These are phyloP conservation scores for Pantelozetes paolii DNA, from an alignment of 2,888 invertebrate species.

Conservation along the genomic window DNA sequence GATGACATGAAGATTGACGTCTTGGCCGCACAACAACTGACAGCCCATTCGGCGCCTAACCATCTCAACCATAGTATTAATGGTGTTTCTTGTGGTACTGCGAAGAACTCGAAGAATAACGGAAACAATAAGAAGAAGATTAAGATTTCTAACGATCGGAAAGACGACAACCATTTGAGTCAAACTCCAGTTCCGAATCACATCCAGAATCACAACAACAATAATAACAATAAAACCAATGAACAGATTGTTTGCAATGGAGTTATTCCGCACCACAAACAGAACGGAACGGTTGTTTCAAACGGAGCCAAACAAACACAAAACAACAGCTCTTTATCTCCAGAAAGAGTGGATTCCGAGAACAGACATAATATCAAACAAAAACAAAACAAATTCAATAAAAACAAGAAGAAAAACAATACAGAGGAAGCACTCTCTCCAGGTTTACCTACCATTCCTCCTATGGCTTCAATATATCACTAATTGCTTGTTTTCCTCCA, in stretches of 20 bases:
- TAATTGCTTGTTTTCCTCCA: neutral
- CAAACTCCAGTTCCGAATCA: slow-evolving; percentile 14
- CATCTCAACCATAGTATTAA: slow-evolving; percentile 43
- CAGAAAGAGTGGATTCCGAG: neutral
- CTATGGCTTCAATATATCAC: neutral
- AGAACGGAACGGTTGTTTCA: slow-evolving; percentile 15
- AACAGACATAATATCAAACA: neutral
- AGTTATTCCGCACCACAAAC: slow-evolving; percentile 12
- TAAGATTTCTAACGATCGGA: slow-evolving; percentile 28
- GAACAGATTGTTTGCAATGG: slow-evolving; percentile 25
- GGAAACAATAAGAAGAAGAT: slow-evolving; percentile 42
- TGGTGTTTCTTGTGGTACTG: slow-evolving; percentile 37
- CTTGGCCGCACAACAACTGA: neutral
- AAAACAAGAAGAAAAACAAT: slow-evolving; percentile 49
- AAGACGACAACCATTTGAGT: slow-evolving; percentile 7
- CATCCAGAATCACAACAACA: slow-evolving; percentile 11
- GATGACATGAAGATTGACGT: neutral
- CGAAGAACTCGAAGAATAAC: slow-evolving; percentile 39
- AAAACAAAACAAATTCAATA: slow-evolving; percentile 26
- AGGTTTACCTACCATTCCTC: slow-evolving; percentile 35
- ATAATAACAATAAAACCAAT: neutral
- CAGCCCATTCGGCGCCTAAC: slow-evolving; percentile 7
- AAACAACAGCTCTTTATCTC: neutral
- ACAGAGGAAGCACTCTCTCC: slow-evolving; percentile 44
- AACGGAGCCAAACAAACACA: neutral